Evolutionary conservation across 2,888 invertebrate genomes (phyloP).

Genomic region (Rhabditophanes sp.): DNA sequence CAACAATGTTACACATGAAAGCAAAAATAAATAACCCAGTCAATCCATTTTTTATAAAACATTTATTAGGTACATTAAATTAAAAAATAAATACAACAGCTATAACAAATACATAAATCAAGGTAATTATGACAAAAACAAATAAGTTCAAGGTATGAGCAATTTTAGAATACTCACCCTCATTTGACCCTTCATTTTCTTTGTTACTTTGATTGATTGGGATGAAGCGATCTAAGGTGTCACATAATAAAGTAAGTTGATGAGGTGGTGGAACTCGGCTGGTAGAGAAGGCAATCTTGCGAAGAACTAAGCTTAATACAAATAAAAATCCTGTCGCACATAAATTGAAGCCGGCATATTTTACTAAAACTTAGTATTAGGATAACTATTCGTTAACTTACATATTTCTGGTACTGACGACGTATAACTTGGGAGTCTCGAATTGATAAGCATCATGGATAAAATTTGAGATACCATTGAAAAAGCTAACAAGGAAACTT

Average conservation of each 20-base stretch:
- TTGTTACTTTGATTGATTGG: slow-evolving; percentile 27
- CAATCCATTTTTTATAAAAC: no score
- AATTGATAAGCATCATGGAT: slow-evolving; percentile 26
- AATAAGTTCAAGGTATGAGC: slow-evolving; percentile 24
- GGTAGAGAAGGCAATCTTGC: slow-evolving; percentile 24
- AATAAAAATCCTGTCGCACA: slow-evolving; percentile 31
- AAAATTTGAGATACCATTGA: slow-evolving; percentile 35
- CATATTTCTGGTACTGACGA: slow-evolving; percentile 38
- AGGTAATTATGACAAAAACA: slow-evolving; percentile 18
- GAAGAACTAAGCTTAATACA: slow-evolving; percentile 27
- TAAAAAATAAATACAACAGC: slow-evolving; percentile 23
- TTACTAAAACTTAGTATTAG: slow-evolving; percentile 38
- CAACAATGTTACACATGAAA: no score
- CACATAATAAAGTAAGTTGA: slow-evolving; percentile 18
- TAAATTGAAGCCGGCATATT: slow-evolving; percentile 41
- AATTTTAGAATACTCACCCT: slow-evolving; percentile 18
- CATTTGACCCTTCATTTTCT: slow-evolving; percentile 10
- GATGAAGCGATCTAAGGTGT: slow-evolving; percentile 25
- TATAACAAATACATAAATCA: slow-evolving; percentile 23
- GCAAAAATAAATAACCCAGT: no score
- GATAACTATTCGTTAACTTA: no score
- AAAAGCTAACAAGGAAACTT: slow-evolving; percentile 33
- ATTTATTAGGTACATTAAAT: no score
- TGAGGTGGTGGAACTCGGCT: slow-evolving; percentile 39
- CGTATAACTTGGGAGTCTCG: slow-evolving; percentile 38